phyloP scores from a whole-genome alignment of 1,140 invertebrate species.

The Caenorhabditis latens region DNA sequence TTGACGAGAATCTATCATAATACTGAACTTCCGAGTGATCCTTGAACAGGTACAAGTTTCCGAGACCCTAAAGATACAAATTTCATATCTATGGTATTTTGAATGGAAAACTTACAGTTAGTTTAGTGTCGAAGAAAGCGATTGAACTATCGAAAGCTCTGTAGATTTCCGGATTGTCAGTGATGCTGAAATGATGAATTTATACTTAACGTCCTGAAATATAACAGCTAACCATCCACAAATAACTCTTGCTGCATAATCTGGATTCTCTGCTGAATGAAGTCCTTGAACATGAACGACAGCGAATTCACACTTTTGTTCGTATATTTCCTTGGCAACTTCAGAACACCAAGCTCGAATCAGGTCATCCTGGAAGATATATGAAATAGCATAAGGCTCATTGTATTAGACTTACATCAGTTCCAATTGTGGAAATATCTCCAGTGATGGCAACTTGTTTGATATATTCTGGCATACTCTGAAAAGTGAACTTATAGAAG shows the following conservation, averaged over 20 bases:
- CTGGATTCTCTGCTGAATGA: slow-evolving; percentile 47
- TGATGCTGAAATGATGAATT: slow-evolving; percentile 55
- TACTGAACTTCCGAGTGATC: slow-evolving; percentile 46
- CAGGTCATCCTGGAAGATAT: slow-evolving; percentile 50
- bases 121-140: slow-evolving; percentile 62
- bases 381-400: no score
- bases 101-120: slow-evolving; percentile 48
- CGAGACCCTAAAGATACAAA: slow-evolving; percentile 55
- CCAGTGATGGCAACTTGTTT: slow-evolving; percentile 61
- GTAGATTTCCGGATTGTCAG: slow-evolving; percentile 57
- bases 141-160: slow-evolving; percentile 55
- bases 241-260: slow-evolving; percentile 58
- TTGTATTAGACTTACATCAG: not conserved
- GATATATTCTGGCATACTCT: slow-evolving; percentile 58
- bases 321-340: slow-evolving; percentile 63
- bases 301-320: slow-evolving; percentile 61
- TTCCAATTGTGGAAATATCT: slow-evolving; percentile 56
- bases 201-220: not conserved
- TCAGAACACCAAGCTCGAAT: slow-evolving; percentile 57
- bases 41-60: slow-evolving; percentile 59
- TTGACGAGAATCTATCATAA: slow-evolving; percentile 64
- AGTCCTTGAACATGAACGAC: slow-evolving; percentile 63
- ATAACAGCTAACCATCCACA: slow-evolving; percentile 48
- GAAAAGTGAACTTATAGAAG: not conserved
- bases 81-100: not conserved